phyloP scores from a whole-genome alignment of 2,113 vertebrate species.

The Grallaria varia region DNA sequence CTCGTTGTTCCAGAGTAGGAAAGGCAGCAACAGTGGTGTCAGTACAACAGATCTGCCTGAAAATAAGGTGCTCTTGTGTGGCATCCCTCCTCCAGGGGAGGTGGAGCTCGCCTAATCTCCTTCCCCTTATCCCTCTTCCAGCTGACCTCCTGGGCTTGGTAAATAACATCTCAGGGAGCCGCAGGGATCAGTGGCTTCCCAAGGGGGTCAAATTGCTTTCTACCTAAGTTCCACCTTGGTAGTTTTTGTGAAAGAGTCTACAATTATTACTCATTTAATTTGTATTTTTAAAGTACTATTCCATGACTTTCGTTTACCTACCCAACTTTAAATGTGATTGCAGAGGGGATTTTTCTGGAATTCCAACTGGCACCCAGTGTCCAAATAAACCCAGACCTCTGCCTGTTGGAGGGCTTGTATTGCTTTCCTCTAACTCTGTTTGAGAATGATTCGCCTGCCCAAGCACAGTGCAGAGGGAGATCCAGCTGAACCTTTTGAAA shows the following conservation, averaged over 20 bases:
- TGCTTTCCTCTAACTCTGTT: background rate
- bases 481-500: background rate
- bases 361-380: background rate
- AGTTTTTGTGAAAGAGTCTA: background rate
- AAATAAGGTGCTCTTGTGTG: background rate
- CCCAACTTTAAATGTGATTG: background rate
- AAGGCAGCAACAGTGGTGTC: background rate
- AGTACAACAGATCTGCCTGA: background rate
- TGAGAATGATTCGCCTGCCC: background rate
- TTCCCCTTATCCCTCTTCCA: background rate
- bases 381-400: background rate
- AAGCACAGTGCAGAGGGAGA: background rate
- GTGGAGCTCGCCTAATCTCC: background rate
- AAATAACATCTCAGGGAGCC: slow-evolving; percentile 18
- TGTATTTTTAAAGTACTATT: background rate
- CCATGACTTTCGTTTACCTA: background rate
- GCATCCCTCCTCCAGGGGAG: background rate
- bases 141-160: slow-evolving; percentile 58
- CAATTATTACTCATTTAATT: background rate
- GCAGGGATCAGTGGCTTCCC: slow-evolving; percentile 66
- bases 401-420: background rate
- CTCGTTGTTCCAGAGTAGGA: background rate
- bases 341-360: background rate
- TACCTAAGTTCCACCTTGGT: background rate
- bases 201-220: background rate